Conservation (phyloP, 2,113 vertebrate genomes). For the Hemibagrus wyckioides region DNA sequence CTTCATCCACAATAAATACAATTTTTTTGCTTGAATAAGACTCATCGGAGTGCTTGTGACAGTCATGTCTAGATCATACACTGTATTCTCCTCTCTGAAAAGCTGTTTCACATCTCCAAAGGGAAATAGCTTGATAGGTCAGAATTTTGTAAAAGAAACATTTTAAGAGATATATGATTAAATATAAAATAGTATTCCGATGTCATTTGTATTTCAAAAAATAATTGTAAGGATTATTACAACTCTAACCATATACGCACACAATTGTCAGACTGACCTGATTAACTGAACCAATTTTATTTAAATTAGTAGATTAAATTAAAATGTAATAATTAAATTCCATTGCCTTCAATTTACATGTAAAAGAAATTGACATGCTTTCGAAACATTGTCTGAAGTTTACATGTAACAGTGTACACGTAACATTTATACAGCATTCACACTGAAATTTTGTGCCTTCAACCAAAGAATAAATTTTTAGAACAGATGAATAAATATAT, state of each 20-base stretch:
- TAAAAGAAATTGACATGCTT: not conserved
- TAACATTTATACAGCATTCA: not conserved
- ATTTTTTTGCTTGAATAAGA: not conserved
- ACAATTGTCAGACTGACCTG: not conserved
- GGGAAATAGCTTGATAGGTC: not conserved
- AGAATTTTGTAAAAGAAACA: not conserved
- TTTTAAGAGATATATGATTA: not conserved
- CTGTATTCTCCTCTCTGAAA: conserved; percentile 1
- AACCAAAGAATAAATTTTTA: not conserved
- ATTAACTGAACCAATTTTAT: too few species aligned
- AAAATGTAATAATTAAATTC: not conserved
- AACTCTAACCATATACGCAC: not conserved
- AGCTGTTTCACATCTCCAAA: not conserved
- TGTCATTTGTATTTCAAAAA: not conserved
- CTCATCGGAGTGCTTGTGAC: not conserved
- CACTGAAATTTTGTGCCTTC: not conserved
- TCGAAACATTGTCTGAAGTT: not conserved
- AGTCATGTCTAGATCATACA: not conserved
- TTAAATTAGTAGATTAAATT: not conserved
- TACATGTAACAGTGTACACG: not conserved
- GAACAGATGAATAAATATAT: not conserved
- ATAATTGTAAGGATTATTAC: not conserved
- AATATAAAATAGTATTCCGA: not conserved
- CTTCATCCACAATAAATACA: not conserved
- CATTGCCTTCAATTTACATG: not conserved